These are phyloP conservation scores for Stenchaetothrips biformis DNA, from an alignment of 2,888 invertebrate species.

Conservation along the genomic window DNA sequence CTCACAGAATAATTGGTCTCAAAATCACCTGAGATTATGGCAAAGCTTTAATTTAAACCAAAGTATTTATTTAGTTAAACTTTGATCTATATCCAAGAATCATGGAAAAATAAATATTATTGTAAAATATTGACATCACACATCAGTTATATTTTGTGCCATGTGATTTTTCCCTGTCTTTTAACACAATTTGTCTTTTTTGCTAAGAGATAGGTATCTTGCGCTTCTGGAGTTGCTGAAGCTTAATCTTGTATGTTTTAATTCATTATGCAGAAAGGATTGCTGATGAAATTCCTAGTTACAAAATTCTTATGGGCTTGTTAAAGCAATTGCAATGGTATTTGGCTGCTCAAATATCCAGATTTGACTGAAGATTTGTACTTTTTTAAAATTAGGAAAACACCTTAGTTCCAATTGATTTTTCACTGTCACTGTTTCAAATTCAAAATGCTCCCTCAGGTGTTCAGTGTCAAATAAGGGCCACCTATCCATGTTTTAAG, in stretches of 20 bases:
- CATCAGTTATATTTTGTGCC: not conserved
- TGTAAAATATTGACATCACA: not conserved
- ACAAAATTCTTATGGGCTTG: too few species aligned
- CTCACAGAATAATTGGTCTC: not conserved
- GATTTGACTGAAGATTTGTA: too few species aligned
- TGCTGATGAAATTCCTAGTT: too few species aligned
- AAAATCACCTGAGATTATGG: not conserved
- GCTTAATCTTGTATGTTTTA: not conserved
- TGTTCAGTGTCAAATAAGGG: too few species aligned
- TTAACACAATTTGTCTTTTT: not conserved
- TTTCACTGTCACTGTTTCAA: too few species aligned
- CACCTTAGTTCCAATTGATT: too few species aligned
- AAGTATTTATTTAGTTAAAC: not conserved
- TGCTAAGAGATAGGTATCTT: not conserved
- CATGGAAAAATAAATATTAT: not conserved
- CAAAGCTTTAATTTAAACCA: slow-evolving; percentile 12
- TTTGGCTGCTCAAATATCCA: too few species aligned
- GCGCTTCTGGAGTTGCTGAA: not conserved
- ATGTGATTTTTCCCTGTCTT: not conserved
- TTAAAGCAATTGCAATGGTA: too few species aligned
- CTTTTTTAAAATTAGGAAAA: too few species aligned
- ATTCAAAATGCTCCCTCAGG: too few species aligned
- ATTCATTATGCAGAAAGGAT: not conserved
- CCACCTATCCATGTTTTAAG: too few species aligned
- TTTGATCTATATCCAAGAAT: not conserved